phyloP scores from a whole-genome alignment of 2,888 invertebrate genomes.

The Lochmaea crataegi region DNA sequence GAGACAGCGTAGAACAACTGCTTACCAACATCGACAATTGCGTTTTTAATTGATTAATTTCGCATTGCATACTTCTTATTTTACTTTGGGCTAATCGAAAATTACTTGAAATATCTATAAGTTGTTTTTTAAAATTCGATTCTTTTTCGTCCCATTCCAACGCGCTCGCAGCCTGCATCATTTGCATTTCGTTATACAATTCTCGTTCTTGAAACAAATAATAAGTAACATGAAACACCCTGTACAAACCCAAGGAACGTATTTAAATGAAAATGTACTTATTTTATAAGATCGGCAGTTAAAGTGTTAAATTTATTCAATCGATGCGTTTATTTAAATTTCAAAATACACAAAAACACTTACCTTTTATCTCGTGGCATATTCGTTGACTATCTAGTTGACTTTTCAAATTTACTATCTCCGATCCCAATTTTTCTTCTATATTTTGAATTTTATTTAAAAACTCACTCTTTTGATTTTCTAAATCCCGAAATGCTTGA shows the following conservation, averaged over 20 bases:
- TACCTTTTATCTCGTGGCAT: conserved; percentile 43
- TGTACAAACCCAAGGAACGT: background rate
- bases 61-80: conserved; percentile 39
- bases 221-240: background rate
- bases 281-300: background rate
- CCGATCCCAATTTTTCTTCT: conserved; percentile 26
- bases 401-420: conserved; percentile 38
- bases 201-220: conserved; percentile 40
- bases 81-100: conserved; percentile 42
- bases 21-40: conserved; percentile 34
- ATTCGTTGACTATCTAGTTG: conserved; percentile 40
- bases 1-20: background rate
- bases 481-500: conserved; percentile 29
- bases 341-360: conserved; percentile 5
- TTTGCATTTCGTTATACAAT: conserved; percentile 45
- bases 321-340: background rate
- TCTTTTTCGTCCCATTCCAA: conserved; percentile 48
- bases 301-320: background rate
- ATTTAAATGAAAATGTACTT: background rate
- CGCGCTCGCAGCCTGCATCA: conserved; percentile 42
- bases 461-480: conserved; percentile 32
- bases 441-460: conserved; percentile 31
- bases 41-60: conserved; percentile 42
- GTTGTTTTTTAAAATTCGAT: conserved; percentile 42
- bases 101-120: conserved; percentile 44